Percentiles rank a stretch among this genome's conserved stretches.
Conservation (phyloP, 1,140 invertebrate genomes). For the Drosophila seguyi region DNA sequence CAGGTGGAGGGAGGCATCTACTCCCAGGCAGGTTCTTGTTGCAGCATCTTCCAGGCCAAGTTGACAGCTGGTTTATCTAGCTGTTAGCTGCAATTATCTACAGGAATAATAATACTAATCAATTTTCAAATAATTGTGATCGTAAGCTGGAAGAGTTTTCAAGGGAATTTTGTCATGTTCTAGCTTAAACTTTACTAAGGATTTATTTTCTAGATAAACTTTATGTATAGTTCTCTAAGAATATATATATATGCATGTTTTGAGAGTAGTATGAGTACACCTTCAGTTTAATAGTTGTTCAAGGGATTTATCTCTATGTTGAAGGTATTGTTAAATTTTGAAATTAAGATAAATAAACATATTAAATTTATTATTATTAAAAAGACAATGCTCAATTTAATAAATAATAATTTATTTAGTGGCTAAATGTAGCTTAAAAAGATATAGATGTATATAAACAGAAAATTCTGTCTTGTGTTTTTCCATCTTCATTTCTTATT, state of each 20-base stretch:
- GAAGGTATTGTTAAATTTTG: too few species aligned
- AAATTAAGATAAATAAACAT: too few species aligned
- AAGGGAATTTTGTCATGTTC: not conserved
- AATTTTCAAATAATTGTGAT: not conserved
- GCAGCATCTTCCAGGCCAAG: not conserved
- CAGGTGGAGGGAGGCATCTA: constrained; percentile 16
- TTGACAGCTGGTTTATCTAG: constrained; percentile 31
- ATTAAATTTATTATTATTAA: too few species aligned
- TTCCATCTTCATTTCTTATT: not conserved
- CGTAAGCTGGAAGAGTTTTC: not conserved
- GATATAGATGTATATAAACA: too few species aligned
- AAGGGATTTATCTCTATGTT: too few species aligned
- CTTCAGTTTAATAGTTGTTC: too few species aligned
- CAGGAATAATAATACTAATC: not conserved
- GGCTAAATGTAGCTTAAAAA: too few species aligned
- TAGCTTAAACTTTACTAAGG: not conserved
- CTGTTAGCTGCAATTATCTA: constrained; percentile 2
- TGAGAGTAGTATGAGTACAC: too few species aligned
- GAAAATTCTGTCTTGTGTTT: not conserved
- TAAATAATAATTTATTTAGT: too few species aligned
- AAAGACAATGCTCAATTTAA: too few species aligned
- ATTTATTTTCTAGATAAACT: not conserved
- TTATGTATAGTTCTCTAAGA: not conserved
- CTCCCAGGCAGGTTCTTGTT: constrained; percentile 20
- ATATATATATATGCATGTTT: not conserved